These are phyloP conservation scores for Oasisia sp. DNA, from an alignment of 2,888 invertebrate genomes.

Conservation along the genomic window DNA sequence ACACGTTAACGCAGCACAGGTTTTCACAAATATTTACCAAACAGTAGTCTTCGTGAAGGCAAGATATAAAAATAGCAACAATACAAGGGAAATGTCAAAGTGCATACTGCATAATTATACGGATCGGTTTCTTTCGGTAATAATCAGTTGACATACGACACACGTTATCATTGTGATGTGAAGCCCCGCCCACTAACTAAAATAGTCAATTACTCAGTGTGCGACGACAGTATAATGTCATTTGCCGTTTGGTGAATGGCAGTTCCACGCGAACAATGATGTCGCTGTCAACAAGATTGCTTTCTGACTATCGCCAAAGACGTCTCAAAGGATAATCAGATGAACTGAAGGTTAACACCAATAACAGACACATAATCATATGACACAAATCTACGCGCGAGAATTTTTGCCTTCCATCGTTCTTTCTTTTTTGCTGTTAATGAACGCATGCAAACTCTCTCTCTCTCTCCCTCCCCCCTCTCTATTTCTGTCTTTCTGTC, in stretches of 20 bases:
- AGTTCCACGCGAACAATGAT: neutral
- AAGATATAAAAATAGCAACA: neutral
- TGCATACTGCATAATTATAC: neutral
- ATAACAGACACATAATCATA: too few relatives aligned
- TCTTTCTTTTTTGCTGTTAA: neutral
- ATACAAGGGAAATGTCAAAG: neutral
- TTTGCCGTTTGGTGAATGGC: neutral
- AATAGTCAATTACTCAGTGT: neutral
- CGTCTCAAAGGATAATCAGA: neutral
- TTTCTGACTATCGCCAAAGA: neutral
- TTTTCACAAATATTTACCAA: neutral
- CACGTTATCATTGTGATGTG: neutral
- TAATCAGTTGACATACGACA: neutral
- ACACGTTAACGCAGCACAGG: neutral
- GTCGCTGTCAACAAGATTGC: neutral
- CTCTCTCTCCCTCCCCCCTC: too few relatives aligned
- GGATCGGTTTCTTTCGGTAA: neutral
- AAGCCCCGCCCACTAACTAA: neutral
- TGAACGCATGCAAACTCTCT: neutral
- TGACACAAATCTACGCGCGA: neutral
- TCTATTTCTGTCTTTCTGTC: too few relatives aligned
- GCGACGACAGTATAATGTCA: neutral
- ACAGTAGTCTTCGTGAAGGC: neutral
- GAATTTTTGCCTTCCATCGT: neutral
- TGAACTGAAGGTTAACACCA: neutral